Evolutionary conservation across 1,140 invertebrate genomes (phyloP).

Genomic region (Hycleus phaleratus): DNA sequence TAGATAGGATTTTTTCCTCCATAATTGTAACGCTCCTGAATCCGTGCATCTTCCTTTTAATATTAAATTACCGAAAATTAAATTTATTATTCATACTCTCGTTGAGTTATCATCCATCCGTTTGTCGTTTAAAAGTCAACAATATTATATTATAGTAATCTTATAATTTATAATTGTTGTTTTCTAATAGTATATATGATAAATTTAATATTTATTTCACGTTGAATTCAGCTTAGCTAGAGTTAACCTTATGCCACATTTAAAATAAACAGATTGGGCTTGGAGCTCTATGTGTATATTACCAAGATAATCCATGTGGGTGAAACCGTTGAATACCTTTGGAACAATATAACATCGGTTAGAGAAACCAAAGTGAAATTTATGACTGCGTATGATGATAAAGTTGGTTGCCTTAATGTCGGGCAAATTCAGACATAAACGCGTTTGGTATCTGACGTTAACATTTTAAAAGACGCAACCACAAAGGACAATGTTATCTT

Average conservation of each 20-base stretch:
- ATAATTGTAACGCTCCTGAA: too few species aligned
- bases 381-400: conserved; percentile 13
- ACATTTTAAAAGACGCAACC: conserved; percentile 11
- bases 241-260: conserved; percentile 1
- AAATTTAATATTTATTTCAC: conserved; percentile 14
- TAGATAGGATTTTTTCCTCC: too few species aligned
- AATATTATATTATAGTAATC: too few species aligned
- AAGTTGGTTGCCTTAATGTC: conserved; percentile 11
- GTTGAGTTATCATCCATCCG: too few species aligned
- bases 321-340: conserved; percentile 14
- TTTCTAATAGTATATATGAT: conserved; percentile 1
- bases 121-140: too few species aligned
- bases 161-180: too few species aligned
- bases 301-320: conserved; percentile 11
- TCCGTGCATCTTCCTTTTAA: too few species aligned
- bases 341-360: conserved; percentile 13
- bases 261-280: conserved; percentile 8
- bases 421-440: conserved; percentile 12
- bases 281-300: conserved; percentile 6
- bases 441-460: conserved; percentile 12
- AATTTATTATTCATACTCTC: too few species aligned
- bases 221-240: background rate
- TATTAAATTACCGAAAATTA: too few species aligned
- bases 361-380: conserved; percentile 16
- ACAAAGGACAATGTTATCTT: conserved; percentile 14